phyloP scores from a whole-genome alignment of 2,888 invertebrate species.

The Plagodis dolabraria region DNA sequence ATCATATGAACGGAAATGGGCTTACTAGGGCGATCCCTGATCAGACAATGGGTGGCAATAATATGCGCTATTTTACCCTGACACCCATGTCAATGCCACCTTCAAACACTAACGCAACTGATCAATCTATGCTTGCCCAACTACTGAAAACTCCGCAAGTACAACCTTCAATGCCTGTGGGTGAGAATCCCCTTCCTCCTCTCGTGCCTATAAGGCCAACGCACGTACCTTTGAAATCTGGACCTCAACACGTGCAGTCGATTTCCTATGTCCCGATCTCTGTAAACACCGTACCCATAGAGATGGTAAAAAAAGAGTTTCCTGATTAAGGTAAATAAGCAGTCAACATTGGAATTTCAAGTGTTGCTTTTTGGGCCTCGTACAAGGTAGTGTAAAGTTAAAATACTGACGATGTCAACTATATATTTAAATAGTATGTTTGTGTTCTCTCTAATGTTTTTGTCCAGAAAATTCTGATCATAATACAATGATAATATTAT shows the following conservation, averaged over 20 bases:
- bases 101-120: neutral
- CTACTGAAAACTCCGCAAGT: slow-evolving; percentile 11
- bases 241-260: neutral
- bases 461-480: too few relatives aligned
- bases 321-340: too few relatives aligned
- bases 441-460: too few relatives aligned
- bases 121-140: slow-evolving; percentile 1
- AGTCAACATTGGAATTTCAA: too few relatives aligned
- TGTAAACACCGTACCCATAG: too few relatives aligned
- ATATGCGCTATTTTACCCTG: slow-evolving; percentile 1
- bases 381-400: too few relatives aligned
- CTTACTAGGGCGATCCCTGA: neutral
- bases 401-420: too few relatives aligned
- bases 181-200: neutral
- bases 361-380: too few relatives aligned
- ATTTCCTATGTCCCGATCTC: neutral
- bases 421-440: too few relatives aligned
- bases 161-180: neutral
- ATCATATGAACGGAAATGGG: neutral
- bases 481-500: too few relatives aligned
- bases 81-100: neutral
- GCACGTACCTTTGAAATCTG: neutral
- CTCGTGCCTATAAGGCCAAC: slow-evolving; percentile 4
- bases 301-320: too few relatives aligned
- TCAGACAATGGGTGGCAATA: neutral